Base-by-base conservation (phyloP, 1,140 invertebrate species). In the Neelides sp. region DNA sequence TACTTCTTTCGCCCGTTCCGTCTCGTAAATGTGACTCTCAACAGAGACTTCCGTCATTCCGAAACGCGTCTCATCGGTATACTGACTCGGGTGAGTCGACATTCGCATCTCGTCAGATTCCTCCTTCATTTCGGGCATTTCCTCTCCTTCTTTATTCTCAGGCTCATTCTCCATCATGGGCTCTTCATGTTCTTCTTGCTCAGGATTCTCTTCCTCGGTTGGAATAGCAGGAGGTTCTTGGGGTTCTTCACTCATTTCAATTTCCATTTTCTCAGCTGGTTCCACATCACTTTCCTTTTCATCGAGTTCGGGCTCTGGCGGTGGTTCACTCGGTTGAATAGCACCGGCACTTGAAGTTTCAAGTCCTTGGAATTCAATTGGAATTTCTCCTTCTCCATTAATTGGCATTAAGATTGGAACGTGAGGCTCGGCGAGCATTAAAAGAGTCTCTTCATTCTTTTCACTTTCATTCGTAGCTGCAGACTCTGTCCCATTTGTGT, bases 331-430 rank as follows among this genome's bases (percentile, higher is more conserved):
- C 5, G 20, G 36, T n/a, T 17, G 36, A n/a, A n/a, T n/a, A n/a
- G n/a, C n/a, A n/a, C n/a, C n/a, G n/a, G 17, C 20, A 36, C 50
- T 36, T 52, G 24, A 10, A 12, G 10, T 19, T 46, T 23, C 26
- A 24, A 4, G 15, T 7, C 19, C 7, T 10, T 3, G 26, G 26
- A n/a, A 27, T 17, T 39, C 15, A 12, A 12, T 19, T 19, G 36
- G 12, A 39, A 39, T 15, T 17, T 19, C 10, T 7, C 15, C 15
- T 5, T 19, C 8, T 19, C 15, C 8, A 8, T 4, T 10, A 39
- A 19, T 13, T 26, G 24, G 30, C 35, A 37, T 35, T 20, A 20
- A 19, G 30, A 32, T 26, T 24, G 17, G 15, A 3, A 24, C 48
- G 7, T 43, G 27, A 35, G 39, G 8, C 10, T 2, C 49, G 15